These are phyloP conservation scores for Rhagophthalmus giganteus DNA, from an alignment of 2,888 invertebrate genomes.

Conservation along the genomic window DNA sequence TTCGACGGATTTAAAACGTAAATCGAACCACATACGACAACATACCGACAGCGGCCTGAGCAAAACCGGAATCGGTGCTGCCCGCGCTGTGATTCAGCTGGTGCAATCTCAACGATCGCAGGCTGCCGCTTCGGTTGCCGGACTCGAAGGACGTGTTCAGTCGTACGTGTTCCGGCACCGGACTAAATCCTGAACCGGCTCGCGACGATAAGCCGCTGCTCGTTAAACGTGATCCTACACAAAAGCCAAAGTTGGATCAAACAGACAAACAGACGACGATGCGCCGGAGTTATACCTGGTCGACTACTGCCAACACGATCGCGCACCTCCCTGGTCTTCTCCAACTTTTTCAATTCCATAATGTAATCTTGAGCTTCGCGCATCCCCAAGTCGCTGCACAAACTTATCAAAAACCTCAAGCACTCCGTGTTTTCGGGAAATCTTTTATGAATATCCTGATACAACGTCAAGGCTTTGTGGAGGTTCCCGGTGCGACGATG, in stretches of 20 bases:
- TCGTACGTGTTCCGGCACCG: constrained; percentile 55
- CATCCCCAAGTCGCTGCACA: constrained; percentile 88
- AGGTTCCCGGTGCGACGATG: constrained; percentile 76
- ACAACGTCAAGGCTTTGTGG: constrained; percentile 66
- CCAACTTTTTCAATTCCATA: constrained; percentile 75
- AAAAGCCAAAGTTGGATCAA: no score
- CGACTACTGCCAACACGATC: constrained; percentile 63
- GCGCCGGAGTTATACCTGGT: no score
- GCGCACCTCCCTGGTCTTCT: constrained; percentile 60
- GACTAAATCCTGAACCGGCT: constrained; percentile 60
- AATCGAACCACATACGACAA: constrained; percentile 1
- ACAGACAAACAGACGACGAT: no score
- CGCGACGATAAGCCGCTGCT: constrained; percentile 62
- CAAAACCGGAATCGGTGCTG: constrained; percentile 52
- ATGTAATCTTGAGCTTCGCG: constrained; percentile 86
- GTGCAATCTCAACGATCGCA: constrained; percentile 43
- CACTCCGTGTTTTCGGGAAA: constrained; percentile 97
- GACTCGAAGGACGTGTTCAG: constrained; percentile 42
- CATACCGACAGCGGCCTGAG: constrained; percentile 36
- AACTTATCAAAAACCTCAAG: constrained; percentile 82
- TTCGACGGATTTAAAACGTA: not conserved
- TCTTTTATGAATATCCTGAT: constrained; percentile 80
- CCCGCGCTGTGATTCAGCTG: constrained; percentile 49
- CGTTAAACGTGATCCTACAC: constrained; percentile 57
- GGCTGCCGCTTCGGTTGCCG: constrained; percentile 40